A percentile compares a stretch with the other conserved stretches of the same genome.
These are phyloP conservation scores for Stigmatopora nigra DNA, from an alignment of 2,113 vertebrate species.

Conservation along the genomic window DNA sequence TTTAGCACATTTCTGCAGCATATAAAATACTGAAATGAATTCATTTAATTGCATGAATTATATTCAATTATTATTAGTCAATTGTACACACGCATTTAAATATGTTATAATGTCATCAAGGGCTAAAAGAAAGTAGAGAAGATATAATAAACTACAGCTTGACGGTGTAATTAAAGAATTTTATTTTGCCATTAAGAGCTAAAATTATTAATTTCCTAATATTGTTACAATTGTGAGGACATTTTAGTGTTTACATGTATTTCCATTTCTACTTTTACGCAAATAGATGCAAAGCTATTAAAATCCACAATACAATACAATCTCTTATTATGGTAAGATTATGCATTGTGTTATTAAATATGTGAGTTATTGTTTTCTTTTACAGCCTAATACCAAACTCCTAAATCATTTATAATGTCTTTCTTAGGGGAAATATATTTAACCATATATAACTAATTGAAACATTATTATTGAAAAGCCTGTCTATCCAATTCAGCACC, in stretches of 20 bases:
- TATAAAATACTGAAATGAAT: background rate
- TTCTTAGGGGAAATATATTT: background rate
- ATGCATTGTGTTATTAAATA: background rate
- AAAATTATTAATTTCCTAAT: background rate
- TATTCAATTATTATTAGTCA: background rate
- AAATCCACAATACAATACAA: background rate
- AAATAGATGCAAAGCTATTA: background rate
- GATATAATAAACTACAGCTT: background rate
- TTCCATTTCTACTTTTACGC: slow-evolving; percentile 1
- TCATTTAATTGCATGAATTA: background rate
- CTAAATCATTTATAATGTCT: background rate
- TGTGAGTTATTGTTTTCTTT: background rate
- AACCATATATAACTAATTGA: background rate
- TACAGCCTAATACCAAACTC: background rate
- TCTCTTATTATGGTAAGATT: background rate
- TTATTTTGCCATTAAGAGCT: background rate
- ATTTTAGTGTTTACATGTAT: background rate
- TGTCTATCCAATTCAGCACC: slow-evolving; percentile 42
- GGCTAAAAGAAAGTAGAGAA: background rate
- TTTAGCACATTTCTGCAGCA: background rate
- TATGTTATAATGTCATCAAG: background rate
- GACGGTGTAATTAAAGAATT: background rate
- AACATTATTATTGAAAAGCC: slow-evolving; percentile 23
- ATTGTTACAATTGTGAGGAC: background rate
- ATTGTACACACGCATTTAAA: background rate